These are phyloP conservation scores for Gnatocerus cornutus DNA, from an alignment of 2,888 invertebrate species.

Conservation along the genomic window DNA sequence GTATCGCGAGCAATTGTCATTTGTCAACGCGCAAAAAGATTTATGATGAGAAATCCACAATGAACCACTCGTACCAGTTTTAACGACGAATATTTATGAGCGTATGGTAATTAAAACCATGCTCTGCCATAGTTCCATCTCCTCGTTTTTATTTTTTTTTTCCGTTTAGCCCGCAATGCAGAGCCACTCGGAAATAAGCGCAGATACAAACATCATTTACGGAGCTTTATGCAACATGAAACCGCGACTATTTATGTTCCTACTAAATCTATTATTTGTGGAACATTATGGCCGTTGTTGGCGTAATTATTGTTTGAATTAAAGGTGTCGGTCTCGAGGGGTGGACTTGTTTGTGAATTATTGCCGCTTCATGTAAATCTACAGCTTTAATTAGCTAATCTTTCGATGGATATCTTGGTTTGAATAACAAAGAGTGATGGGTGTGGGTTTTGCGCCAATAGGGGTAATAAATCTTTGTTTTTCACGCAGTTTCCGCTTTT, in stretches of 20 bases:
- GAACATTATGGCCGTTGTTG: slow-evolving; percentile 52
- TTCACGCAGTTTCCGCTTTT: too few relatives aligned
- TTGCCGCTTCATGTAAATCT: slow-evolving; percentile 56
- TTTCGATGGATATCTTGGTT: slow-evolving; percentile 46
- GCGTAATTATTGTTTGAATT: slow-evolving; percentile 55
- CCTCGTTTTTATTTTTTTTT: slow-evolving; percentile 1
- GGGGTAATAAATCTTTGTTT: neutral
- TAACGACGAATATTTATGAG: slow-evolving; percentile 10
- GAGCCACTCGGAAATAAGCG: neutral
- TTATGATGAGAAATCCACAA: slow-evolving; percentile 62
- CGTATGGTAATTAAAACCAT: slow-evolving; percentile 4
- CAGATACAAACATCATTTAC: slow-evolving; percentile 14
- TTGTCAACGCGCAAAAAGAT: slow-evolving; percentile 61
- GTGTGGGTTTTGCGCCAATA: slow-evolving; percentile 5
- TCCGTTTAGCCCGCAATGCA: slow-evolving; percentile 6
- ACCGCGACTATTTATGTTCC: slow-evolving; percentile 36
- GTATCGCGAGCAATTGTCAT: slow-evolving; percentile 59
- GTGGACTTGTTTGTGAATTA: slow-evolving; percentile 54
- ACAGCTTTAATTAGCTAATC: slow-evolving; percentile 49
- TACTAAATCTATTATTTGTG: slow-evolving; percentile 51
- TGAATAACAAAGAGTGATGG: slow-evolving; percentile 1
- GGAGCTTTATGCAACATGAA: slow-evolving; percentile 24
- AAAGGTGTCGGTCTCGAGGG: slow-evolving; percentile 54
- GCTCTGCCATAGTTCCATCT: neutral
- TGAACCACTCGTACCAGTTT: slow-evolving; percentile 31